A percentile compares a stretch with the other conserved stretches of the same genome.
Evolutionary conservation across 2,888 invertebrate species (phyloP).

Genomic region (Spisula solida): DNA sequence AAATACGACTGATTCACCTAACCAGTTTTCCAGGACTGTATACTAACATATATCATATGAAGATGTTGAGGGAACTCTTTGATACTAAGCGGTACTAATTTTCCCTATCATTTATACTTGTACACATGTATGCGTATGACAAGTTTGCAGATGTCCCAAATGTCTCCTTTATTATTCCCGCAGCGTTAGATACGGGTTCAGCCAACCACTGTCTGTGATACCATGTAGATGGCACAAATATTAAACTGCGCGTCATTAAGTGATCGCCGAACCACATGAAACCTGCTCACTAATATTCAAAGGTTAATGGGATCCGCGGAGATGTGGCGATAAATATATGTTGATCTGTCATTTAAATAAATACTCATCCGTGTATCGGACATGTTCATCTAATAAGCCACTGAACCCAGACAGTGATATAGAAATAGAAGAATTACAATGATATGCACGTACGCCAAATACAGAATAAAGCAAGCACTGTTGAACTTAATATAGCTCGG

Average conservation of each 20-base stretch:
- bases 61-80: no score
- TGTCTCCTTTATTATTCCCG: no score
- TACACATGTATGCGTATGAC: no score
- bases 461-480: no score
- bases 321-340: background rate
- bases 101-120: no score
- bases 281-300: background rate
- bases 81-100: no score
- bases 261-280: background rate
- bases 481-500: no score
- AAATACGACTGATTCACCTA: no score
- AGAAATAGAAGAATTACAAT: background rate
- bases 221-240: background rate
- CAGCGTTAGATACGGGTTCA: background rate
- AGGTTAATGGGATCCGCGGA: background rate
- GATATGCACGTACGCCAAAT: no score
- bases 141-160: no score
- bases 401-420: background rate
- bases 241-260: background rate
- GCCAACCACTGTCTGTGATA: background rate
- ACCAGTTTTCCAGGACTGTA: no score
- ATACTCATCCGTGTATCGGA: background rate
- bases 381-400: background rate
- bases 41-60: no score
- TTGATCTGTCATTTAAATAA: conserved; percentile 15